Base-by-base conservation (phyloP, 2,888 invertebrate species). In the Rhagophthalmus giganteus region DNA sequence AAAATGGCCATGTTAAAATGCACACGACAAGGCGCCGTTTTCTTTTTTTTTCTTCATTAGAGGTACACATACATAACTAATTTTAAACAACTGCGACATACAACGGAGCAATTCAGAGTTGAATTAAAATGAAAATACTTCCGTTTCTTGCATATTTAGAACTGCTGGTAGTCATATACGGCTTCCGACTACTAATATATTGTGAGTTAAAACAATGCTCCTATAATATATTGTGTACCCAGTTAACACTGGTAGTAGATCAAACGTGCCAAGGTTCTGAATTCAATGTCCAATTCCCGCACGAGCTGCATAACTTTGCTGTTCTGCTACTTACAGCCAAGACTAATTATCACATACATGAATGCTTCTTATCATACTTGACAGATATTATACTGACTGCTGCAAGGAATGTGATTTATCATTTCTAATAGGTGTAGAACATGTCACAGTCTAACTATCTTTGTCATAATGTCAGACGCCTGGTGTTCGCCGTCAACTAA, bases 331-430 rank as follows among this genome's bases (percentile, higher is more conserved):
- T 54, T 57, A 57, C 69, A 70, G 68, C 69, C 68, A 70, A 66
- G 70, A 71, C 72, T 73, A 72, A 74, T 74, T 73, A 73, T 73
- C 70, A 70, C 73, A 73, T 73, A 73, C 72, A 71, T 66, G 71
- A 72, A 71, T 72, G 71, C 73, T 70, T 66, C 72, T 73, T 72
- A 74, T 73, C 72, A 72, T 68, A 71, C 68, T 72, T 73, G 73
- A 73, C 73, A 73, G 72, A 71, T 73, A 73, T 72, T 73, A 70
- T 71, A 66, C 64, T 63, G 62, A 60, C 58, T 59, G 64, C 40
- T 46, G 61, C 42, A 63, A 39, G 64, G 69, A 69, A 65, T 68
- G 71, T 70, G 70, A 69, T 56, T 60, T 54, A 53, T 50, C 37
- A 39, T 44, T 46, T 38, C 33, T 41, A 60, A 56, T 49, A 41